Conservation (phyloP, 1,140 invertebrate genomes). For the Drosophila bocki region DNA sequence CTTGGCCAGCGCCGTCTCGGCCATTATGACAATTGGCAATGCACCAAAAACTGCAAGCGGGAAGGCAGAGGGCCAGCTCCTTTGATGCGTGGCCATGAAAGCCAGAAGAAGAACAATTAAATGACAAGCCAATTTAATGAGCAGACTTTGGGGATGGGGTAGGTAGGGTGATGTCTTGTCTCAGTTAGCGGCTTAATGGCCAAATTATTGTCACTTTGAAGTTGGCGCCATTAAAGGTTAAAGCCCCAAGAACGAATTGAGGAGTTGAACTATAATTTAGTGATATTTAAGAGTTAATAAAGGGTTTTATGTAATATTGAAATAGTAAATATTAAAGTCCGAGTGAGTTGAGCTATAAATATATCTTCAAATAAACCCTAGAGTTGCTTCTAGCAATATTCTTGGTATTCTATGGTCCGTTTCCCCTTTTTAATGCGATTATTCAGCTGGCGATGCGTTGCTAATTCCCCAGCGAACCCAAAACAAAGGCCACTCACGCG, state of each 20-base stretch:
- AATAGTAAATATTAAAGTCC: too few species aligned
- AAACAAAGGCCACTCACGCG: constrained; percentile 50
- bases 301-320: too few species aligned
- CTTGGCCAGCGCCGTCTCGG: constrained; percentile 67
- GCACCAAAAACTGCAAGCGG: constrained; percentile 45
- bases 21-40: constrained; percentile 81
- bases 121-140: constrained; percentile 79
- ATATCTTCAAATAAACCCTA: neutral
- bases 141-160: constrained; percentile 27
- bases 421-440: constrained; percentile 31
- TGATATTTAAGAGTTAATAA: neutral
- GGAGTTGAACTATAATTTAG: constrained; percentile 27
- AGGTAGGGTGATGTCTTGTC: constrained; percentile 8
- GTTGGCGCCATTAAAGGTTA: constrained; percentile 72
- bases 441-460: constrained; percentile 31
- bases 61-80: constrained; percentile 30
- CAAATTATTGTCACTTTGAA: constrained; percentile 83
- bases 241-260: neutral
- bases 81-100: constrained; percentile 48
- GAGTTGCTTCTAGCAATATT: neutral
- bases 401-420: neutral
- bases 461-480: constrained; percentile 29
- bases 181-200: constrained; percentile 61
- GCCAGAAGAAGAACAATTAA: constrained; percentile 76
- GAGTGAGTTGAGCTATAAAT: neutral